A percentile compares a stretch with the other conserved stretches of the same genome.
Evolutionary conservation across 2,113 vertebrate genomes (phyloP).

Genomic region (Garra rufa): DNA sequence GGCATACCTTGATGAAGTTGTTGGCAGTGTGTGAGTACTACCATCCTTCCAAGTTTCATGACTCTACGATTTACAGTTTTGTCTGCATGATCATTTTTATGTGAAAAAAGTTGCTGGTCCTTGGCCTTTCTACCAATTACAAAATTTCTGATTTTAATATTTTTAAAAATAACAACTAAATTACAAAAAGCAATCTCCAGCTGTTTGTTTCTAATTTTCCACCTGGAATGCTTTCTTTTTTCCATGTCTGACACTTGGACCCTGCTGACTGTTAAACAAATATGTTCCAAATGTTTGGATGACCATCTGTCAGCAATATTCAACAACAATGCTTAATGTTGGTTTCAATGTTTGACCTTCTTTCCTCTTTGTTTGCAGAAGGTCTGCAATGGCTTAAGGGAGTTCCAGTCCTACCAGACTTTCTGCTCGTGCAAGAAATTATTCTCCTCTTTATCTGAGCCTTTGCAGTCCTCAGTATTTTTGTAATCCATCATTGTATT

Average conservation of each 20-base stretch:
- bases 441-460: conserved; percentile 7
- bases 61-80: too few species aligned
- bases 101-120: too few species aligned
- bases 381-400: conserved; percentile 19
- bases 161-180: neutral
- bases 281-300: conserved; percentile 15
- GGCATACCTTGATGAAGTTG: too few species aligned
- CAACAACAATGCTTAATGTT: neutral
- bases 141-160: too few species aligned
- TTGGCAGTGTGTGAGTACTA: too few species aligned
- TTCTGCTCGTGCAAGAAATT: neutral
- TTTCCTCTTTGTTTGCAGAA: neutral
- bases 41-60: too few species aligned
- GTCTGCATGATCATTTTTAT: too few species aligned
- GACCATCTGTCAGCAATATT: conserved; percentile 6
- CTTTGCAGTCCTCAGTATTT: conserved; percentile 34
- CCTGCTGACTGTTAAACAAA: conserved; percentile 10
- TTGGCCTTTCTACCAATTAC: too few species aligned
- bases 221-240: neutral
- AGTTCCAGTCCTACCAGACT: conserved; percentile 8
- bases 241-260: neutral
- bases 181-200: neutral
- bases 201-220: neutral
- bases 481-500: conserved; percentile 43
- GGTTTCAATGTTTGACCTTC: conserved; percentile 27